Base-by-base conservation (phyloP, 2,113 vertebrate genomes). In the Hippocampus mohnikei region DNA sequence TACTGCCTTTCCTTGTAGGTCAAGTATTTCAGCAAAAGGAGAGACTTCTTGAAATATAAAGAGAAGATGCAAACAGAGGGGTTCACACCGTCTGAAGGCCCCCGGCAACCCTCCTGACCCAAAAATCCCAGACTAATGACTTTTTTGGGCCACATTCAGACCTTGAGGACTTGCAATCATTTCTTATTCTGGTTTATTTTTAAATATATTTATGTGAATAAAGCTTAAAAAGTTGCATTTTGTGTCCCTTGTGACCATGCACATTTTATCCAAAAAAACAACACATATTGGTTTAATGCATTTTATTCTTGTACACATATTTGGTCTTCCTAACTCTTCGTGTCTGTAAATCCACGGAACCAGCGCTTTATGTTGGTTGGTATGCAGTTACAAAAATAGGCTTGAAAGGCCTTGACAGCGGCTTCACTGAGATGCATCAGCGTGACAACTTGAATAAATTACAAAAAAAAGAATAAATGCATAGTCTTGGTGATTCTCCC, bases 21-120 rank as follows among this genome's bases (percentile, higher is more conserved):
- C 73, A 99, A 96, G 73, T 92, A 99, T 75, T 98, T 99, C 76
- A 76, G 87, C 80, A 99, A 93, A 90, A 93, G 96, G 91, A 94
- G 96, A 91, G 94, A 95, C 79, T 99, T 92, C 75, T 88, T 98
- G 87, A 96, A 97, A 88, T 99, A 94, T 52, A 98, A 98, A 83
- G 93, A 87, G 69, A 93, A 93, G 78, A 90, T 98, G 82, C 81
- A 97, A 90, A 83, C 80, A 0, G 92, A 93, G 77, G 91, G 94
- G 0, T 95, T 93, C 87, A 67, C 74, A 29, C 91, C 94, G 69
- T 77, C 92, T 23, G 84, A 92, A 66, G 85, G 90, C 10, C 76
- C 90, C 6, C 65, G 76, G 4, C 90, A 94, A 70, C 83, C 90
- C 27, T 85, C 88, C 1, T 89, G 77, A 81, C 42, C 21, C 12